phyloP scores from a whole-genome alignment of 2,113 vertebrate genomes.

The Ptilorrhoa leucosticta region DNA sequence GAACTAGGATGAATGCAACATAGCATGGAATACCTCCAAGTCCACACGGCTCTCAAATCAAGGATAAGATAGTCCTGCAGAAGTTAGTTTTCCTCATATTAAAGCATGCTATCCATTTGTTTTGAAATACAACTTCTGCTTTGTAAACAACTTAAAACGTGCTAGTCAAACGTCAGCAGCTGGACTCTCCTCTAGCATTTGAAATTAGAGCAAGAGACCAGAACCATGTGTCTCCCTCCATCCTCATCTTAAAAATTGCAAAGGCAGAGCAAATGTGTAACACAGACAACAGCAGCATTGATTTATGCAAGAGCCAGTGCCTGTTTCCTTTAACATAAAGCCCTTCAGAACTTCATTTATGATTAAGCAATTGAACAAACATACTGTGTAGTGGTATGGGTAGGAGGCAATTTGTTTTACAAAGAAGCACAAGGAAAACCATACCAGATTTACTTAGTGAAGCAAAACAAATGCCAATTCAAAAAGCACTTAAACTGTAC shows the following conservation, averaged over 20 bases:
- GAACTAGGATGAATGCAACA: neutral
- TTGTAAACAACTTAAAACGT: neutral
- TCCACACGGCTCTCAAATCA: neutral
- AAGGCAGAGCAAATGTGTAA: neutral
- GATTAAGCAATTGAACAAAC: constrained; percentile 19
- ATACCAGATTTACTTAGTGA: neutral
- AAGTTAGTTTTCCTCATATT: neutral
- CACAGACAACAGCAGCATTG: neutral
- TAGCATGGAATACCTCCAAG: neutral
- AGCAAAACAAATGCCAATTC: constrained; percentile 34
- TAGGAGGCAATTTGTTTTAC: constrained; percentile 38
- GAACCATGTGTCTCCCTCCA: neutral
- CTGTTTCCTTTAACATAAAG: constrained; percentile 11
- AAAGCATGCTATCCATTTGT: neutral
- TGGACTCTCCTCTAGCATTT: neutral
- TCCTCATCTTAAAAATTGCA: neutral
- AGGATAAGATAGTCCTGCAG: neutral
- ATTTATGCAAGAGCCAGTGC: neutral
- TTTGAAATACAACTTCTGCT: neutral
- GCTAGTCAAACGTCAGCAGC: neutral
- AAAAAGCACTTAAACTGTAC: neutral
- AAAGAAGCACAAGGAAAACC: neutral
- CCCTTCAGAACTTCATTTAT: neutral
- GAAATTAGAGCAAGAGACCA: neutral
- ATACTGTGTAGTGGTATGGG: neutral